A percentile compares a stretch with the other conserved stretches of the same genome.
These are phyloP conservation scores for Enteromius viviparus DNA, from an alignment of 2,797 vertebrate species.

Conservation along the genomic window DNA sequence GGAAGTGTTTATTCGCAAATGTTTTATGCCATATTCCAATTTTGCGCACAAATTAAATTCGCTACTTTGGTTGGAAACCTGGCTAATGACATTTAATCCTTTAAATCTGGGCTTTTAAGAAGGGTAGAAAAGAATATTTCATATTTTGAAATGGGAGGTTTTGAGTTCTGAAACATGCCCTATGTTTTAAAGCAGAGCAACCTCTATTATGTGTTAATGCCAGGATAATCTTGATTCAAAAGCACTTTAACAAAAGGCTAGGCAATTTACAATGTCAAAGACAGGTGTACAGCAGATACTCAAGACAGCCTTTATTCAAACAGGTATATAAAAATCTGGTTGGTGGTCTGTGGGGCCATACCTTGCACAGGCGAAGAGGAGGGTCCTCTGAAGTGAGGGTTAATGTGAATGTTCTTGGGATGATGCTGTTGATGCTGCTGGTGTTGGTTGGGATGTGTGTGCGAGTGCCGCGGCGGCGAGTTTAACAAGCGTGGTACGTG, in stretches of 20 bases:
- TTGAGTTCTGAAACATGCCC: neutral
- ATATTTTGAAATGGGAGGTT: neutral
- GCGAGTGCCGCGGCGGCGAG: conserved; percentile 83
- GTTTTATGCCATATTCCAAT: no score
- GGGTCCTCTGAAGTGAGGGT: conserved; percentile 96
- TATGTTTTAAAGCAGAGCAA: neutral
- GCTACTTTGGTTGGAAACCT: no score
- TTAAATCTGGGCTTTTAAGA: neutral
- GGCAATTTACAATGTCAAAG: neutral
- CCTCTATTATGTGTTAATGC: neutral
- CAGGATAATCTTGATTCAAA: neutral
- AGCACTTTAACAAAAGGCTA: neutral
- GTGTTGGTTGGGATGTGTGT: conserved; percentile 84
- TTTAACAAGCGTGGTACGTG: conserved; percentile 80
- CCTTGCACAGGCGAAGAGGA: conserved; percentile 90
- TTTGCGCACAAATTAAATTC: no score
- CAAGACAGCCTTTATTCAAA: neutral
- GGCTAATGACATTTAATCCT: neutral
- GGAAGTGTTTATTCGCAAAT: no score
- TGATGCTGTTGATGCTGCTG: conserved; percentile 81
- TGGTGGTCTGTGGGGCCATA: conserved; percentile 62
- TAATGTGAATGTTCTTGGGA: conserved; percentile 98
- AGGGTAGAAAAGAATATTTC: neutral
- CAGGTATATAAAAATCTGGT: neutral
- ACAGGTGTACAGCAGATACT: neutral